A percentile compares a stretch with the other conserved stretches of the same genome.
These are phyloP conservation scores for Argyresthia albistria DNA, from an alignment of 2,888 invertebrate genomes.

Conservation along the genomic window DNA sequence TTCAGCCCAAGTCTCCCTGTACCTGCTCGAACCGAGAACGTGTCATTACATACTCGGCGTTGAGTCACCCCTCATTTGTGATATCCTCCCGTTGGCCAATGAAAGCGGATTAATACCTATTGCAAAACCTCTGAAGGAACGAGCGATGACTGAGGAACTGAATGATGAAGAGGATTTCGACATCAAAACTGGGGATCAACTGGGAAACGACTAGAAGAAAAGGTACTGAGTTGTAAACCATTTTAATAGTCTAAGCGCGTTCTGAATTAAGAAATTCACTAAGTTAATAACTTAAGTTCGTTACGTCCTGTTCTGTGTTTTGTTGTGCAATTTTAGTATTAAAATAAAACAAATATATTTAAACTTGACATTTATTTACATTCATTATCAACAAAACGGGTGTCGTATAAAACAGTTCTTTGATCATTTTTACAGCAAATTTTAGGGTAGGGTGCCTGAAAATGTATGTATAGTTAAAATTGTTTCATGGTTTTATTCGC, in stretches of 20 bases:
- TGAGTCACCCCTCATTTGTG: slow-evolving; percentile 92
- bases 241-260: too few species aligned
- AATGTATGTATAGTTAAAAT: slow-evolving; percentile 5
- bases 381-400: slow-evolving; percentile 73
- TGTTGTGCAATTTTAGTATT: not conserved
- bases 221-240: too few species aligned
- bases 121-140: slow-evolving; percentile 14
- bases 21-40: slow-evolving; percentile 90
- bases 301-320: too few species aligned
- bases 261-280: too few species aligned
- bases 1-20: slow-evolving; percentile 88
- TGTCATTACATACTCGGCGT: slow-evolving; percentile 97
- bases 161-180: not conserved
- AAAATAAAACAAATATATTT: slow-evolving; percentile 27
- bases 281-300: too few species aligned
- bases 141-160: slow-evolving; percentile 1
- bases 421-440: slow-evolving; percentile 27
- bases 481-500: slow-evolving; percentile 20
- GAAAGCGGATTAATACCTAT: slow-evolving; percentile 78
- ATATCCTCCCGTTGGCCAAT: slow-evolving; percentile 85
- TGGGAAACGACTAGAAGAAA: too few species aligned
- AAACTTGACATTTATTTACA: slow-evolving; percentile 75
- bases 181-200: too few species aligned
- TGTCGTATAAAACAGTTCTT: slow-evolving; percentile 72
- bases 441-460: slow-evolving; percentile 53